phyloP scores from a whole-genome alignment of 1,140 invertebrate genomes.

The Leguminivora glycinivorella region DNA sequence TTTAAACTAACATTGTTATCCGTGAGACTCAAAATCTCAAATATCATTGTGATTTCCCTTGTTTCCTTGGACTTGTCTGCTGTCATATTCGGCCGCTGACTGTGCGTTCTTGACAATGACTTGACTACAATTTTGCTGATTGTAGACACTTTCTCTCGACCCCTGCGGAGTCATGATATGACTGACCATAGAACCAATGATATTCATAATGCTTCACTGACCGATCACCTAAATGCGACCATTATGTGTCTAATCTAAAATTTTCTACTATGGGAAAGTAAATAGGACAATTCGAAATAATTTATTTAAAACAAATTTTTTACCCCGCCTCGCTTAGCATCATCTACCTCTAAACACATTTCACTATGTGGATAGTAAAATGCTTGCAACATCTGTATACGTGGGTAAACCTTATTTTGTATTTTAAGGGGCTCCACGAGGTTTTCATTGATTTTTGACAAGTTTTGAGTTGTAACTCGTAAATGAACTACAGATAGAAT shows the following conservation, averaged over 20 bases:
- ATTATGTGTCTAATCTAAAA: not conserved
- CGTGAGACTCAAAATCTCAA: conserved; percentile 1
- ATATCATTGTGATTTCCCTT: conserved; percentile 11
- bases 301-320: too few relatives aligned
- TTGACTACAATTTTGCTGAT: conserved; percentile 30
- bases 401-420: too few relatives aligned
- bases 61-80: not conserved
- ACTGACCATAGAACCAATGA: not conserved
- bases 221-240: not conserved
- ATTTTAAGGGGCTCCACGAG: too few relatives aligned
- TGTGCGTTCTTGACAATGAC: conserved; percentile 29
- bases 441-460: too few relatives aligned
- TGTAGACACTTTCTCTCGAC: conserved; percentile 33
- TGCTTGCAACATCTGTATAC: too few relatives aligned
- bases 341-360: too few relatives aligned
- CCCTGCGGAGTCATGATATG: conserved; percentile 20
- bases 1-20: conserved; percentile 18
- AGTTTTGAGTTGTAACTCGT: too few relatives aligned
- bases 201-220: not conserved
- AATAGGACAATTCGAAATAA: too few relatives aligned
- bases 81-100: conserved; percentile 26
- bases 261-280: not conserved
- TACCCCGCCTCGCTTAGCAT: too few relatives aligned
- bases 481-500: too few relatives aligned
- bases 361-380: too few relatives aligned